Base-by-base conservation (phyloP, 2,113 vertebrate genomes). In the Anarhynchus alexandrinus region DNA sequence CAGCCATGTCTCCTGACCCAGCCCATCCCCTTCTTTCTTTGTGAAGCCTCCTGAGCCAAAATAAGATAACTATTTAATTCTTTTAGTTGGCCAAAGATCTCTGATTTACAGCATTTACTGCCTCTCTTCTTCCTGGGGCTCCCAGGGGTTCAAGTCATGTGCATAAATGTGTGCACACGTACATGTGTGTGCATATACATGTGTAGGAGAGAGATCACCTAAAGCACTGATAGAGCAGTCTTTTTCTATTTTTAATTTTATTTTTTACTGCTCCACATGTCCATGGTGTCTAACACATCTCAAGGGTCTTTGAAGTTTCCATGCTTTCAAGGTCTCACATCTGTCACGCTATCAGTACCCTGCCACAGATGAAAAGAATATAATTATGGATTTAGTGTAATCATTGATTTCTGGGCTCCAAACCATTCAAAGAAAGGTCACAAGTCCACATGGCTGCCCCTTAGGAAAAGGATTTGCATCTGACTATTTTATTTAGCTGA, bases 381-480 rank as follows among this genome's bases (percentile, higher is more conserved):
- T 97, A 95, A 96, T 96, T 96, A 96, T 94, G 95, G 96, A 97
- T 97, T 96, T 96, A 96, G 95, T 91, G 96, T 96, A 96, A 97
- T 91, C 96, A 95, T 97, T 97, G 95, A 96, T 96, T 96, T 94
- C 92, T 97, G 88, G 93, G 92, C 95, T 96, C 94, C 93, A 58
- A 96, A 95, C 81, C 94, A 85, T 77, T 96, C 97, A 95, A 91
- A 97, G 95, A 97, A 96, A 96, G 95, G 96, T 97, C 96, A 92
- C 69, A 49, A 85, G 93, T 62, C 95, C 95, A 94, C 96, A 38
- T 3, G 81, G 81, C 81, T 87, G 92, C 88, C 94, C 94, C 95
- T 88, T 14, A 95, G 95, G 95, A 97, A n/a, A 79, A 96, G 91
- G 86, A 95, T 97, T 97, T 96, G 83, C 95, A 97, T 96, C 79